Base-by-base conservation (phyloP, 1,140 invertebrate species). In the Hyles euphorbiae region DNA sequence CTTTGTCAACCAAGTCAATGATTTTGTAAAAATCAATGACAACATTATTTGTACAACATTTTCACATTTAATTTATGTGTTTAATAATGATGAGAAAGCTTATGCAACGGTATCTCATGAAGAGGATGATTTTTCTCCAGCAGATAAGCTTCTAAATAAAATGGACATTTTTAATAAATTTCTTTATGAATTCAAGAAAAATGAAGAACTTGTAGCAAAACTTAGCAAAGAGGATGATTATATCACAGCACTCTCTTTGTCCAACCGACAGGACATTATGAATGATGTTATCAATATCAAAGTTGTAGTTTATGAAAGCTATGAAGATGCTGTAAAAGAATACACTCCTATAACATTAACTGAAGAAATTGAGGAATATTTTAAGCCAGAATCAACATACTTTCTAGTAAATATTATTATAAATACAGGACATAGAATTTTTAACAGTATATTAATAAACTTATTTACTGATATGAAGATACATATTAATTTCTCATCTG, bases 31-130 rank as follows among this genome's bases (percentile, higher is more conserved):
- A 34, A 65, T 68, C 32, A 68, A 60, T 34, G 72, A 83, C 53
- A 58, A 81, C 59, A 60, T 88, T 10, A 65, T 88, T 50, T 85
- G 81, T 52, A 78, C 76, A 6, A 81, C 85, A 63, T 87, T 68
- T 56, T 65, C 55, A n/a, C 81, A 88, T 46, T 56, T 83, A 45
- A 60, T 85, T 49, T 85, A 88, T 51, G 56, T 63, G 54, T 70
- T 85, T 51, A 34, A 53, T 40, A 68, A 83, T 55, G 57, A 78
- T 62, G 57, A 74, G 10, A 47, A 43, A 5, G 67, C 62, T 32
- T 78, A 74, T 59, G 7, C 77, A 44, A 64, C 66, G 48, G 22
- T 22, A 22, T 32, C 54, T 34, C 54, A 62, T 10, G 48, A 56
- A 34, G 53, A 9, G 34, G 63, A 68, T 33, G 65, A 72, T 12